These are phyloP conservation scores for Amphipoea lucens DNA, from an alignment of 2,888 invertebrate species.

Conservation along the genomic window DNA sequence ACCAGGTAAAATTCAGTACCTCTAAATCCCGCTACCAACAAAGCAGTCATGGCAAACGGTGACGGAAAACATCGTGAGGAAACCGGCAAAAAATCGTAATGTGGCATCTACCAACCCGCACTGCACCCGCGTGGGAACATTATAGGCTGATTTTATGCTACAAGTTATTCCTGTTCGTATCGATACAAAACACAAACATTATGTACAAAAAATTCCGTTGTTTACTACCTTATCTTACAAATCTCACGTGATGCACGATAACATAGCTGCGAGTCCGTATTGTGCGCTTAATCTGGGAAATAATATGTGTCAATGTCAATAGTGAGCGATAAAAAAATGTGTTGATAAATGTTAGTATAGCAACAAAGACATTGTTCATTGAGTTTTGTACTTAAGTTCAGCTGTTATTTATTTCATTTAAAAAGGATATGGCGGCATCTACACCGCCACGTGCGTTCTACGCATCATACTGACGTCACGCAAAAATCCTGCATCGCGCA, in stretches of 20 bases:
- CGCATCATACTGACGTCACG: too few relatives aligned
- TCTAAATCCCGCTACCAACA: too few relatives aligned
- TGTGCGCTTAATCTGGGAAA: slow-evolving; percentile 27
- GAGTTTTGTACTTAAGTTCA: not conserved
- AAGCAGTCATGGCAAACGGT: too few relatives aligned
- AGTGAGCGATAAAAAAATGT: slow-evolving; percentile 24
- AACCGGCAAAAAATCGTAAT: too few relatives aligned
- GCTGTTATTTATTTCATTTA: not conserved
- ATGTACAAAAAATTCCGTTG: slow-evolving; percentile 11
- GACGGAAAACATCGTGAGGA: too few relatives aligned
- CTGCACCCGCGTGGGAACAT: too few relatives aligned
- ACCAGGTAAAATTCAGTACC: too few relatives aligned
- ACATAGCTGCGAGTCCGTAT: not conserved
- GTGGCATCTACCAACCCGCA: too few relatives aligned
- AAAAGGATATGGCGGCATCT: too few relatives aligned
- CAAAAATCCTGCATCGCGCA: too few relatives aligned
- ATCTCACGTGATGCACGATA: slow-evolving; percentile 28
- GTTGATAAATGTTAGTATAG: slow-evolving; percentile 4
- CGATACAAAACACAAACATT: not conserved
- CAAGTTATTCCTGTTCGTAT: not conserved
- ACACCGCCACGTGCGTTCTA: not conserved
- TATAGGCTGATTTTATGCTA: too few relatives aligned
- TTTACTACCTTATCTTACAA: slow-evolving; percentile 17
- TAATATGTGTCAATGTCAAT: slow-evolving; percentile 47
- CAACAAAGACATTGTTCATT: not conserved